Conservation (phyloP, 2,113 vertebrate species). For the Setophaga petechia region DNA sequence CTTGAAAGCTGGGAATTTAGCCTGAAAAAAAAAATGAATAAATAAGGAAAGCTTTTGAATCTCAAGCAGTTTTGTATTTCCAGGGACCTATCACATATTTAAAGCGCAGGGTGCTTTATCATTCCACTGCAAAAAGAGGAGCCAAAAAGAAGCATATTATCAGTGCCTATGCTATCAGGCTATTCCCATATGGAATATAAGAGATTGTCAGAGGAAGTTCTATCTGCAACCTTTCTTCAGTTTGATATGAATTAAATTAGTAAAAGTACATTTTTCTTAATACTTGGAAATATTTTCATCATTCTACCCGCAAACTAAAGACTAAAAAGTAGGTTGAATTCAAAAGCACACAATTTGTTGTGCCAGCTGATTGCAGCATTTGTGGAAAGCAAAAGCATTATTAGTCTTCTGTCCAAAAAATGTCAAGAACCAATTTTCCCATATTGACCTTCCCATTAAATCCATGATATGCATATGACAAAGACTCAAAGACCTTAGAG, state of each 20-base stretch:
- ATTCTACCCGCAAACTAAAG: not conserved
- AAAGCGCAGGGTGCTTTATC: not conserved
- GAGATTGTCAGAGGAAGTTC: not conserved
- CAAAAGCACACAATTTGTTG: not conserved
- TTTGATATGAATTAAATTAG: not conserved
- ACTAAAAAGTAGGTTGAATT: not conserved
- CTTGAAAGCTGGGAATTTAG: not conserved
- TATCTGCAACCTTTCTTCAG: not conserved
- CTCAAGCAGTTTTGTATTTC: not conserved
- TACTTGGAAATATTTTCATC: not conserved
- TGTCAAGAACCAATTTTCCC: not conserved
- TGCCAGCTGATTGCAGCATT: not conserved
- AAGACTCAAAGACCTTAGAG: not conserved
- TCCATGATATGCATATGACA: not conserved
- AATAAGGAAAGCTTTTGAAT: not conserved
- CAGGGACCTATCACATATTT: not conserved
- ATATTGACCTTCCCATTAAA: not conserved
- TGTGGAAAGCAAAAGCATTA: not conserved
- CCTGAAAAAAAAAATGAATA: conserved; percentile 9
- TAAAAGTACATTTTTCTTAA: not conserved
- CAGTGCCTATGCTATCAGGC: not conserved
- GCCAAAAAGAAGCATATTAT: not conserved
- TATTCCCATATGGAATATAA: not conserved
- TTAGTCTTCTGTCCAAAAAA: not conserved
- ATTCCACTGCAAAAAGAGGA: not conserved